Conservation (phyloP, 37 sponge, comb jelly and placozoan genomes). For the Amphimedon queenslandica region DNA sequence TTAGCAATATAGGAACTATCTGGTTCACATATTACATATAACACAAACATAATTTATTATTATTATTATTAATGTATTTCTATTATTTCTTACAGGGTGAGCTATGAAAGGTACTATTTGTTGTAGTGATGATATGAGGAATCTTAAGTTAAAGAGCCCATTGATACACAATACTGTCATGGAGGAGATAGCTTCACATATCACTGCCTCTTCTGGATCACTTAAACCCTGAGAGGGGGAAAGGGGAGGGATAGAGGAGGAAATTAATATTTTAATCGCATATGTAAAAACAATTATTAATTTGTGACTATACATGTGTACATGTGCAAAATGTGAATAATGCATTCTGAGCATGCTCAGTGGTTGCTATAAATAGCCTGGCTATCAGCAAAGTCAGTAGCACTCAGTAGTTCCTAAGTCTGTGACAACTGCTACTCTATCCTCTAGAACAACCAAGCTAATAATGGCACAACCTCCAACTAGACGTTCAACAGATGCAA, state of each 20-base stretch:
- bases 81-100: constrained; percentile 67
- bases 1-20: background rate
- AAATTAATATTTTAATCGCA: background rate
- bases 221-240: constrained; percentile 61
- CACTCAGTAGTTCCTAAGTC: too few relatives aligned
- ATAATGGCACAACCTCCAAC: too few relatives aligned
- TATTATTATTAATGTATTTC: background rate
- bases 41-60: background rate
- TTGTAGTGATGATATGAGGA: constrained; percentile 48
- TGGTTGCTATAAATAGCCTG: too few relatives aligned
- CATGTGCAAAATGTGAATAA: too few relatives aligned
- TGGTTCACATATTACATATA: background rate
- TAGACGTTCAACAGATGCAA: too few relatives aligned
- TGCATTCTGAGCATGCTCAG: too few relatives aligned
- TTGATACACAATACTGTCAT: constrained; percentile 62
- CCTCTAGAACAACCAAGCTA: too few relatives aligned
- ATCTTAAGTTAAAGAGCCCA: constrained; percentile 62
- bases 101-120: constrained; percentile 71
- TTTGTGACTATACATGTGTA: too few relatives aligned
- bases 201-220: constrained; percentile 90
- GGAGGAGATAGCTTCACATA: constrained; percentile 78
- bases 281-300: background rate
- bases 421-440: too few relatives aligned
- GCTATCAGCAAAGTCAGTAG: too few relatives aligned
- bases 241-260: background rate